Conservation (phyloP, 2,797 vertebrate genomes). For the Parauchenoglanis punctatus region DNA sequence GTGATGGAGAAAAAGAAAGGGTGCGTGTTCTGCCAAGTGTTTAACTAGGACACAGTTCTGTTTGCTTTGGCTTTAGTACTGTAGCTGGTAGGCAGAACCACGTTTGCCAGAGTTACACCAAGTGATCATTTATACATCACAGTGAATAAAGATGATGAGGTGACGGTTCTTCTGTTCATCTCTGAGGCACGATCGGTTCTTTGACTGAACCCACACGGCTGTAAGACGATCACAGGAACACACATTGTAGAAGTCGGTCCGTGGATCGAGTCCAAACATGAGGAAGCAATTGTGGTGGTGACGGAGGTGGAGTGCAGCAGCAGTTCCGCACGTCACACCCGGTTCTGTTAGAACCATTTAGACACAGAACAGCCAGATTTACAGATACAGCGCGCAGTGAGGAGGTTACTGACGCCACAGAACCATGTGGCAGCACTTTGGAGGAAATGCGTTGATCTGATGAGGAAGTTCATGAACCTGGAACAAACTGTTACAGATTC, state of each 20-base stretch:
- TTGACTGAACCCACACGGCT: background rate
- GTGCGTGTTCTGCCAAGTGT: background rate
- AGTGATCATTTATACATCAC: background rate
- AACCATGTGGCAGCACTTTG: slow-evolving; percentile 25
- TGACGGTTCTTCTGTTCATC: background rate
- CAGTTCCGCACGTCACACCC: slow-evolving; percentile 7
- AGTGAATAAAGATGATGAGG: background rate
- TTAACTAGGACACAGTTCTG: background rate
- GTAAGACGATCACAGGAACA: slow-evolving; percentile 1
- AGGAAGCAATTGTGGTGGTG: slow-evolving; percentile 32
- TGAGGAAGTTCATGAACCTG: background rate
- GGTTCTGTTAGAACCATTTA: slow-evolving; percentile 3
- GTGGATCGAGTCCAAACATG: slow-evolving; percentile 17
- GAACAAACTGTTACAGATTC: background rate
- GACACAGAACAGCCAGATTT: background rate
- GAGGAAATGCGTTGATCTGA: background rate
- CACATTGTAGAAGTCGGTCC: background rate
- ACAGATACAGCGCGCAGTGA: background rate
- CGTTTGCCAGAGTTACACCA: background rate
- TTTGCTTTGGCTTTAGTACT: slow-evolving; percentile 19
- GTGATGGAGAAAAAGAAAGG: background rate
- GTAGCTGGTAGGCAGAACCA: background rate
- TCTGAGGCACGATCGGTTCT: background rate
- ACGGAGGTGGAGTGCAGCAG: slow-evolving; percentile 8
- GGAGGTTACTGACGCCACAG: background rate